Evolutionary conservation across 2,797 vertebrate species (phyloP).

Genomic region (Anguilla obscura): DNA sequence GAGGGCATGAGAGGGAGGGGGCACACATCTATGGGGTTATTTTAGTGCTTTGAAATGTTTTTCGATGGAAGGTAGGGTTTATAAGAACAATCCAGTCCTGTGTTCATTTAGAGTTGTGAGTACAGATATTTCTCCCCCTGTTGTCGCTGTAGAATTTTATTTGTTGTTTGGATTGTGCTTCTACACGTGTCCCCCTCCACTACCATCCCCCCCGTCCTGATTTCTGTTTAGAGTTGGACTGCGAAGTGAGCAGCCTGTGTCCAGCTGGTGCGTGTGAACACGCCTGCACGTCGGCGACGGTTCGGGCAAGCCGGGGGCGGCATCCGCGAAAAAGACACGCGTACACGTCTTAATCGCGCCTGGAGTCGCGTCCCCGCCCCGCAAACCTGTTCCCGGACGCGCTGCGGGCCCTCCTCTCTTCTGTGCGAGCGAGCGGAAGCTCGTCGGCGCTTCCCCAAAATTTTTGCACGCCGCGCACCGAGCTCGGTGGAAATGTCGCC

Average conservation of each 20-base stretch:
- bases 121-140: neutral
- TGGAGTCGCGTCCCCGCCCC: neutral
- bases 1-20: neutral
- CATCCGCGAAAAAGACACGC: neutral
- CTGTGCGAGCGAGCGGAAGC: neutral
- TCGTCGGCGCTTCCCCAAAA: neutral
- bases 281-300: neutral
- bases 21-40: too few species aligned
- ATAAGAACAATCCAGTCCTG: neutral
- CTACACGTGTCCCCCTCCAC: too few species aligned
- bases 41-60: neutral
- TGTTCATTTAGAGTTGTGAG: neutral
- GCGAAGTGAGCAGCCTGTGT: neutral
- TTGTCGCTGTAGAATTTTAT: neutral
- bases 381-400: neutral
- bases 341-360: neutral
- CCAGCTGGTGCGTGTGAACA: slow-evolving; percentile 1
- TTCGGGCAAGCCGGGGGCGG: neutral
- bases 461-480: neutral
- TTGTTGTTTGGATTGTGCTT: neutral
- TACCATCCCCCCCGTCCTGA: too few species aligned
- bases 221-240: neutral
- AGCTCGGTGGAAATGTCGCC: neutral
- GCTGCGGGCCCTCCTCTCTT: neutral
- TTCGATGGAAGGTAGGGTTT: neutral